A percentile compares a stretch with the other conserved stretches of the same genome.
phyloP scores from a whole-genome alignment of 2,888 invertebrate species.

The Strigamia transsilvanica region DNA sequence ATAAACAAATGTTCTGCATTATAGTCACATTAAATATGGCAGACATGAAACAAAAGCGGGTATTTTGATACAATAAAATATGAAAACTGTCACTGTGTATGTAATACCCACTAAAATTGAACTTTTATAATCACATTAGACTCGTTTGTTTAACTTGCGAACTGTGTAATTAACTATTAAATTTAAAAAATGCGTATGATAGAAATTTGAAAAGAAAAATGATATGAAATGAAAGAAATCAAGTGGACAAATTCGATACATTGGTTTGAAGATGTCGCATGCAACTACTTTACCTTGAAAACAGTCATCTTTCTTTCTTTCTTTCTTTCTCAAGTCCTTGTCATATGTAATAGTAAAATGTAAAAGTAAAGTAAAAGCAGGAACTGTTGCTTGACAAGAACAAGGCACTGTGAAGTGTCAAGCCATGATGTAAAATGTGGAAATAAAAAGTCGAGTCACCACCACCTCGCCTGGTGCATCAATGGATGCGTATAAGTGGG shows the following conservation, averaged over 20 bases:
- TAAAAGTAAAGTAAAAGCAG: not conserved
- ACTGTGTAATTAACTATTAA: not conserved
- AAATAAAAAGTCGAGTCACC: conserved; percentile 16
- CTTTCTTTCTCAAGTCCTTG: not conserved
- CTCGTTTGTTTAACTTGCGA: too few relatives aligned
- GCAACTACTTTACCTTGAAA: conserved; percentile 13
- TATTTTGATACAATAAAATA: not conserved
- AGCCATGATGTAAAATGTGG: not conserved
- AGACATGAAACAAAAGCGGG: not conserved
- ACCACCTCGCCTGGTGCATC: conserved; percentile 58
- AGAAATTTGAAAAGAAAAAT: not conserved
- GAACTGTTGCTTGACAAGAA: conserved; percentile 26
- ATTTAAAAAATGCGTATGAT: not conserved
- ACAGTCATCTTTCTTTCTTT: not conserved
- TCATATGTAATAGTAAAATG: not conserved
- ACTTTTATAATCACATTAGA: not conserved
- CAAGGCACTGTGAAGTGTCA: conserved; percentile 18
- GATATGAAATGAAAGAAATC: too few relatives aligned
- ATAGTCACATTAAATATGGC: conserved; percentile 3
- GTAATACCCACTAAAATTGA: not conserved
- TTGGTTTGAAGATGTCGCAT: not conserved
- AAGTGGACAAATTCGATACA: too few relatives aligned
- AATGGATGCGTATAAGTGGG: conserved; percentile 58
- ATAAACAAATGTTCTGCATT: not conserved
- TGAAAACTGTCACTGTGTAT: not conserved